phyloP scores from a whole-genome alignment of 2,888 invertebrate genomes.

The Orthosia incerta region DNA sequence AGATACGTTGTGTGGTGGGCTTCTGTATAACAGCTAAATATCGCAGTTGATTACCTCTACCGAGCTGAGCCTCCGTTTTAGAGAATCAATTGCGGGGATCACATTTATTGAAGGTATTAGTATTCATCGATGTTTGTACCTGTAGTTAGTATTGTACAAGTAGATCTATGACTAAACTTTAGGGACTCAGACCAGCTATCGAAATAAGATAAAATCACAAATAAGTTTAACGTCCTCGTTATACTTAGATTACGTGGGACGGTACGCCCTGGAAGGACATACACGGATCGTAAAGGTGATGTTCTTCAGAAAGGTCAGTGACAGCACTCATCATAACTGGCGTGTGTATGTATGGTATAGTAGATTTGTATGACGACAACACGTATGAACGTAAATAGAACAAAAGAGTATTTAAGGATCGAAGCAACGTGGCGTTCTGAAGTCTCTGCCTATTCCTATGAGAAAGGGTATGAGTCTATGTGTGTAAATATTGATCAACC shows the following conservation, averaged over 20 bases:
- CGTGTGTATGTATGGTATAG: too few relatives aligned
- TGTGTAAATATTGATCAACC: not conserved
- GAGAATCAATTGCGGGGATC: not conserved
- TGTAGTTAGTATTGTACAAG: too few relatives aligned
- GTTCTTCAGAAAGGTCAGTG: too few relatives aligned
- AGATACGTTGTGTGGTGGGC: not conserved
- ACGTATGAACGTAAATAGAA: too few relatives aligned
- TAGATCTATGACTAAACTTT: not conserved
- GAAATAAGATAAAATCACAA: not conserved
- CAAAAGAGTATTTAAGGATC: too few relatives aligned
- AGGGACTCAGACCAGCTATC: not conserved
- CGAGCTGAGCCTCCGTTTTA: not conserved
- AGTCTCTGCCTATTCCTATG: too few relatives aligned
- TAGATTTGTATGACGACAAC: too few relatives aligned
- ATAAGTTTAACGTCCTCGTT: not conserved
- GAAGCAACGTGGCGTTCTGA: too few relatives aligned
- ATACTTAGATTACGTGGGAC: not conserved
- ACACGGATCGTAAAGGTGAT: too few relatives aligned
- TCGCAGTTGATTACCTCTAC: not conserved
- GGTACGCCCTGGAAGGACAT: too few relatives aligned
- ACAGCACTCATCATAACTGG: too few relatives aligned
- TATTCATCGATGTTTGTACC: not conserved
- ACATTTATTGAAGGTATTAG: not conserved
- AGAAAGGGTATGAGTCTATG: too few relatives aligned
- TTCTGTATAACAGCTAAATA: conserved; percentile 5